Evolutionary conservation across 2,797 vertebrate species (phyloP).

Genomic region (Columba guinea): DNA sequence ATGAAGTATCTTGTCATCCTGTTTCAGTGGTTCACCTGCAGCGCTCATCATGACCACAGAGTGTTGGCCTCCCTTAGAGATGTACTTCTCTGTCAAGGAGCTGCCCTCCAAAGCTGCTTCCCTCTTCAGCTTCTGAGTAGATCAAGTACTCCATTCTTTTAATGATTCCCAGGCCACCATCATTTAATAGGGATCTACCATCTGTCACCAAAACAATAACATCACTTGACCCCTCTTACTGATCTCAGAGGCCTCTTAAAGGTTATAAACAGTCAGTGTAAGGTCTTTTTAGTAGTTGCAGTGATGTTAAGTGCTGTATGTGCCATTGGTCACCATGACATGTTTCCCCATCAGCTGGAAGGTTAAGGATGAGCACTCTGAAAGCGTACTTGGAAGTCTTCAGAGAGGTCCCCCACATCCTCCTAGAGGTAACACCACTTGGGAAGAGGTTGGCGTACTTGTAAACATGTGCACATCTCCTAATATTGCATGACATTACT

Average conservation of each 20-base stretch:
- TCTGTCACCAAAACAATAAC: conserved; percentile 72
- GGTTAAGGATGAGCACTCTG: neutral
- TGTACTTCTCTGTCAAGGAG: neutral
- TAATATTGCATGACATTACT: neutral
- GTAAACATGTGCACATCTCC: neutral
- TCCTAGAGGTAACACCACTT: neutral
- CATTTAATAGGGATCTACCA: conserved; percentile 58
- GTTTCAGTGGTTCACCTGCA: neutral
- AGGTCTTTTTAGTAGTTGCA: conserved; percentile 38
- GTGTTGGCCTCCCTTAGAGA: neutral
- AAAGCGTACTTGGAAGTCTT: neutral
- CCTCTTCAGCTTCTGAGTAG: conserved; percentile 25
- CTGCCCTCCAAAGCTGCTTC: conserved; percentile 4
- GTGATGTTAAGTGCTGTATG: conserved; percentile 24
- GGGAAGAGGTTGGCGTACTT: neutral
- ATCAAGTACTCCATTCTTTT: conserved; percentile 39
- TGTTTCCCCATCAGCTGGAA: neutral
- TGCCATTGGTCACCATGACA: conserved; percentile 43
- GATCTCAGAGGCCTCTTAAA: conserved; percentile 64
- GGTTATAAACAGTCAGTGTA: conserved; percentile 63
- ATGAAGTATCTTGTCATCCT: neutral
- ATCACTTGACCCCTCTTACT: conserved; percentile 70
- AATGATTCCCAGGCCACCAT: conserved; percentile 50
- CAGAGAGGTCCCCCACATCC: neutral
- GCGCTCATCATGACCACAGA: neutral